Base-by-base conservation (phyloP, 2,888 invertebrate species). In the Aplocera efformata region DNA sequence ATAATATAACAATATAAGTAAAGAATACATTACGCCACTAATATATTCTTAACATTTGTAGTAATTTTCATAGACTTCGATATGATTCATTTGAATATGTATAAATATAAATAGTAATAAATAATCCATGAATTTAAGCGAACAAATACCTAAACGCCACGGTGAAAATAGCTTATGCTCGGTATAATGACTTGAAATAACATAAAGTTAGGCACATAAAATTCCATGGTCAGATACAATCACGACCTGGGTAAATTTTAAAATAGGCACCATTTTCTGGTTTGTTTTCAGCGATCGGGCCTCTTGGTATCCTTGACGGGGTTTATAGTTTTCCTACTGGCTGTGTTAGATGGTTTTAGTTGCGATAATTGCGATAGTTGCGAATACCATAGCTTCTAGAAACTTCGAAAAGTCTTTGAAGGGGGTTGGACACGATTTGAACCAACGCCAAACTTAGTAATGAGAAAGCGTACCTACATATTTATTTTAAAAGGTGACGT, bases 31-130 rank as follows among this genome's bases (percentile, higher is more conserved):
- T n/a, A n/a, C n/a, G 13, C 5, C 13, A 17, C 5, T 17, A 17
- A 17, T 2, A 17, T 17, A 5, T 17, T 3, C n/a, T 3, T 3
- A 17, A 17, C 13, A 29, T 25, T 13, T 31, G 39, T 45, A 47
- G 48, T 50, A 40, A 35, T 53, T 42, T 28, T 53, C 41, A 45
- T 48, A 41, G 29, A 35, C 20, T 37, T 11, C 27, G 22, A 32
- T 32, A 39, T 36, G 34, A 46, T 46, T 30, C 33, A 37, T 37
- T 37, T 22, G 21, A 10, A 26, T 34, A n/a, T n/a, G n/a, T 42
- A 25, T 25, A 38, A 42, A 46, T 38, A 46, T 34, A n/a, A n/a
- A n/a, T n/a, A n/a, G n/a, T n/a, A 17, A 17, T 2, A 17, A 3
- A 17, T 17, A 3, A 17, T 17, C 5, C 5, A 3, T 6, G 10